Percentiles rank a stretch among this genome's conserved stretches.
phyloP scores from a whole-genome alignment of 2,888 invertebrate genomes.

The Thecophora atra region DNA sequence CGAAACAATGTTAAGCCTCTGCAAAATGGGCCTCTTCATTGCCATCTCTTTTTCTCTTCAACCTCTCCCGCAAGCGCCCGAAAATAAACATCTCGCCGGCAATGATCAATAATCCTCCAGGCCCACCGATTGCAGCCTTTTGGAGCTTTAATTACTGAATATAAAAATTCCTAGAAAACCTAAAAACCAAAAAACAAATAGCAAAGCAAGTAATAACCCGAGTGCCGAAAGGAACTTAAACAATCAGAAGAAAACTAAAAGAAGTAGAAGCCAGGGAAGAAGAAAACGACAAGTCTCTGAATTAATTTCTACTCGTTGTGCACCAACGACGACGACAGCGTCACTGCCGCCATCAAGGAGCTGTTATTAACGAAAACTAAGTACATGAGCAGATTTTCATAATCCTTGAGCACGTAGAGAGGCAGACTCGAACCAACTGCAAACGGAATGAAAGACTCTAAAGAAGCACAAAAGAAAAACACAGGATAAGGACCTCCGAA shows the following conservation, averaged over 20 bases:
- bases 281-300: constrained; percentile 17
- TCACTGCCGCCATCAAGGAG: neutral
- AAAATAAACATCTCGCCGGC: no score
- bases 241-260: neutral
- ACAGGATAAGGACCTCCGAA: no score
- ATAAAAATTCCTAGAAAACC: no score
- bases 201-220: neutral
- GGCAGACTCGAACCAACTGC: neutral
- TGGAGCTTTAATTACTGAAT: no score
- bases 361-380: constrained; percentile 24
- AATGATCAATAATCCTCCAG: no score
- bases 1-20: no score
- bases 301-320: constrained; percentile 6
- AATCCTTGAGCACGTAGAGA: constrained; percentile 24
- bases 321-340: constrained; percentile 6
- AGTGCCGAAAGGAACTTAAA: neutral
- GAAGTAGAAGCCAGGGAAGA: neutral
- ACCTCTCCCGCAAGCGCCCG: neutral
- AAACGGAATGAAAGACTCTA: no score
- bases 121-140: no score
- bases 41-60: neutral
- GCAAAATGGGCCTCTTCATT: no score
- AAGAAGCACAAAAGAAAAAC: no score
- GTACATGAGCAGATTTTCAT: constrained; percentile 23
- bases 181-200: neutral